These are phyloP conservation scores for Tetranychus piercei DNA, from an alignment of 2,888 invertebrate genomes.

Conservation along the genomic window DNA sequence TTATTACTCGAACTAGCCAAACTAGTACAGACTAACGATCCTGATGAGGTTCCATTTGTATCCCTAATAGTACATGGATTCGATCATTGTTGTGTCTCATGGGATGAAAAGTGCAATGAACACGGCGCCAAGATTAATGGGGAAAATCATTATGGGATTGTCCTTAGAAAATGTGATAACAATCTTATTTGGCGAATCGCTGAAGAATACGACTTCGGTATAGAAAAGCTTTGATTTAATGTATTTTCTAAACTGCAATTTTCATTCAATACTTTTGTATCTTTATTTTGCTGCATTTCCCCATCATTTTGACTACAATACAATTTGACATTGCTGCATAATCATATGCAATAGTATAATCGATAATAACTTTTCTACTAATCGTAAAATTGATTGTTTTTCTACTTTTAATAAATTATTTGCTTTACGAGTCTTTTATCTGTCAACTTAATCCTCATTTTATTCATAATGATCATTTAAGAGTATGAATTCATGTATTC, in stretches of 20 bases:
- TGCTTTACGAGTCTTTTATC: no score
- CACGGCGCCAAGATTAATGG: conserved; percentile 18
- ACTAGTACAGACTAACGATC: not conserved
- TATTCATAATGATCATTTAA: no score
- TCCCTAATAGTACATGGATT: conserved; percentile 19
- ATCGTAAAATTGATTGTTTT: no score
- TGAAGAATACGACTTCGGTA: conserved; percentile 21
- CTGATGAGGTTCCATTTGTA: not conserved
- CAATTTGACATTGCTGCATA: no score
- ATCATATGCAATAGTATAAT: no score
- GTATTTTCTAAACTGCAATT: not conserved
- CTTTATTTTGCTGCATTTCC: no score
- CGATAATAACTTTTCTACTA: no score
- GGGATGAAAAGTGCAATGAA: conserved; percentile 20
- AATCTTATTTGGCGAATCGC: conserved; percentile 15
- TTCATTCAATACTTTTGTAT: no score
- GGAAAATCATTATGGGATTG: conserved; percentile 19
- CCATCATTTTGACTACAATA: no score
- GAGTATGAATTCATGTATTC: no score
- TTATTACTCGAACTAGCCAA: conserved; percentile 11
- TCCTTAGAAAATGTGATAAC: conserved; percentile 1
- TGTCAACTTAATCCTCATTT: no score
- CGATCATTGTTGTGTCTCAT: conserved; percentile 16
- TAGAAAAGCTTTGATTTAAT: conserved; percentile 18
- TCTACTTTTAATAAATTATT: no score